Percentiles rank a stretch among this genome's conserved stretches.
These are phyloP conservation scores for Glaucomys volans DNA, from an alignment of 2,113 vertebrate genomes.

Conservation along the genomic window DNA sequence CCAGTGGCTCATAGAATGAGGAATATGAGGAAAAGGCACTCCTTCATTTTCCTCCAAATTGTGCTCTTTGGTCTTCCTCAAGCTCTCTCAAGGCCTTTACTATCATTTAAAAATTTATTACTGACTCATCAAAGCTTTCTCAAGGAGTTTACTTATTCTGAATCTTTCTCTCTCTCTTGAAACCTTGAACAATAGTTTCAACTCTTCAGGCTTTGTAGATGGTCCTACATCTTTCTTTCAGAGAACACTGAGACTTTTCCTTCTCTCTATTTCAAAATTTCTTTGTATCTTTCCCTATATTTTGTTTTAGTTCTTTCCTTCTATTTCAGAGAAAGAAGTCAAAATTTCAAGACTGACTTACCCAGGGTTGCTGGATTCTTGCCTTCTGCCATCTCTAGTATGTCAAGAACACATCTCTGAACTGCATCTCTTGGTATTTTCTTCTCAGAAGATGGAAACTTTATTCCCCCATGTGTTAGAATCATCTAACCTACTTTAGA, in stretches of 20 bases:
- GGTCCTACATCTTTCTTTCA: background rate
- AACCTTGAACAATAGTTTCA: background rate
- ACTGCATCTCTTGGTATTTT: background rate
- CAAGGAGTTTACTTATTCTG: background rate
- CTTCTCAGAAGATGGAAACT: background rate
- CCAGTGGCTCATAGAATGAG: background rate
- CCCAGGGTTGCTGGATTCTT: background rate
- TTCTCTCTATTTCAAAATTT: background rate
- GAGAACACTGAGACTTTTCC: background rate
- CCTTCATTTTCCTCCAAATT: background rate
- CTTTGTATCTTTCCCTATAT: background rate
- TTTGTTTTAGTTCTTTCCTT: background rate
- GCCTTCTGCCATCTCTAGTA: background rate
- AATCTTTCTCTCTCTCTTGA: background rate
- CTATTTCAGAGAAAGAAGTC: conserved; percentile 17
- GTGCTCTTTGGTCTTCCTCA: background rate
- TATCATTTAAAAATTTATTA: background rate
- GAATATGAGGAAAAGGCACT: background rate
- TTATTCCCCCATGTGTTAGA: background rate
- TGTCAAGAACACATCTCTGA: background rate
- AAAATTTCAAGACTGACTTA: background rate
- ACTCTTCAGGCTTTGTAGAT: background rate
- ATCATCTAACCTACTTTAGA: background rate
- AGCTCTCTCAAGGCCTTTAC: background rate
- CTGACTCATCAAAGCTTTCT: background rate